Evolutionary conservation across 2,888 invertebrate species (phyloP).

Genomic region (Orthosia gracilis): DNA sequence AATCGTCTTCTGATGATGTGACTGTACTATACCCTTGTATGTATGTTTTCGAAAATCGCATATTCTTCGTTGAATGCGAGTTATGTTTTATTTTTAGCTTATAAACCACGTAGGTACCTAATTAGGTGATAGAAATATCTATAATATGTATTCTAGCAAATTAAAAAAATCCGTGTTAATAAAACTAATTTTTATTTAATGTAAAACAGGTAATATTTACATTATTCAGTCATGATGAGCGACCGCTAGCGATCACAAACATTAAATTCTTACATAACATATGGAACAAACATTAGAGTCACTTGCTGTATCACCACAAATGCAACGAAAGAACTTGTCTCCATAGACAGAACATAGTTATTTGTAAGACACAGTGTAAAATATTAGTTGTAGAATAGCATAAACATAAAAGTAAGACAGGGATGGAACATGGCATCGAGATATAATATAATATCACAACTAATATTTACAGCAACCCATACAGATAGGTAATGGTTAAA

Average conservation of each 20-base stretch:
- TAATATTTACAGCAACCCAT: slow-evolving; percentile 83
- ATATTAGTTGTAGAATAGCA: slow-evolving; percentile 65
- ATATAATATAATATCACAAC: slow-evolving; percentile 81
- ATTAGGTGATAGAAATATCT: slow-evolving; percentile 36
- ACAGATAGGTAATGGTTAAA: slow-evolving; percentile 82
- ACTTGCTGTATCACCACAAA: slow-evolving; percentile 58
- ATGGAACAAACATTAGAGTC: slow-evolving; percentile 62
- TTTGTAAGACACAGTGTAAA: slow-evolving; percentile 53
- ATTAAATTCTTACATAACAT: slow-evolving; percentile 68
- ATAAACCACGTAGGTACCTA: slow-evolving; percentile 48
- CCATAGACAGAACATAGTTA: slow-evolving; percentile 49
- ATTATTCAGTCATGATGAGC: slow-evolving; percentile 88
- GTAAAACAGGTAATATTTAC: slow-evolving; percentile 88
- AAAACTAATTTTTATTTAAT: slow-evolving; percentile 86
- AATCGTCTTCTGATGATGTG: slow-evolving; percentile 28
- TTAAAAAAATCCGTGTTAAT: slow-evolving; percentile 68
- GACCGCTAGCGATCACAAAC: slow-evolving; percentile 74
- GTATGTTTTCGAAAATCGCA: slow-evolving; percentile 13
- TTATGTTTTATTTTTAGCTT: slow-evolving; percentile 41
- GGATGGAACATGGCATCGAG: slow-evolving; percentile 84
- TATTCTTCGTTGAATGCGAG: slow-evolving; percentile 39
- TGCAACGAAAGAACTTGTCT: slow-evolving; percentile 57
- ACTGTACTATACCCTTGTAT: slow-evolving; percentile 26
- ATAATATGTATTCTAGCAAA: slow-evolving; percentile 16
- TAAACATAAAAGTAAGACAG: slow-evolving; percentile 56